Base-by-base conservation (phyloP, 2,113 vertebrate genomes). In the Cebus imitator region DNA sequence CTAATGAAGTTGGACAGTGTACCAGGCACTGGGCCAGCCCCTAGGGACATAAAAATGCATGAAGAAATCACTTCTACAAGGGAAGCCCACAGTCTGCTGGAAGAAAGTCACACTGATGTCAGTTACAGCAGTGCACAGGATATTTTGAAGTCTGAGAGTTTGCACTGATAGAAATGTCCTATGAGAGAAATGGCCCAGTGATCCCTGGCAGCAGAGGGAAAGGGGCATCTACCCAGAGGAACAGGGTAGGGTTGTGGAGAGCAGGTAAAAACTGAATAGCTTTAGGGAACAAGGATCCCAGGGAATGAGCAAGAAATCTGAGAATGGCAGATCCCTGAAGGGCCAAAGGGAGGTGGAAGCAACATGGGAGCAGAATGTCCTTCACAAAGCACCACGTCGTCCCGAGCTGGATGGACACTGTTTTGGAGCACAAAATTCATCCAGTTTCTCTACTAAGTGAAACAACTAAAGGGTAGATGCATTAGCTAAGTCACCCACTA, bases 181-280 rank as follows among this genome's bases (percentile, higher is more conserved):
- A 21, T 23, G 23, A 25, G 18, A 7, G 45, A 75, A 48, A 88
- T 20, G 3, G 48, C 35, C 70, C 40, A 6, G 6, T 5, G 13
- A 6, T 37, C 45, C 8, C 45, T 3, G 30, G 30, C 30, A 82
- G 57, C 23, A 8, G 17, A 35, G 3, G 2, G 9, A 61, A 35
- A 18, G 25, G n/a, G 25, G 7, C 32, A 30, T 21, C 35, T 40
- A 16, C 14, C 27, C 55, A 3, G 17, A 21, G 3, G 35, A 7
- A 17, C 21, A 18, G 0, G 1, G 35, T 8, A 30, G 17, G 6
- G 37, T 21, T 17, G 9, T 30, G 0, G 43, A 45, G 21, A 37
- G 35, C 40, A 75, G n/a, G 68, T 11, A 1, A 90, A 48, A 45
- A 3, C 45, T 43, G n/a, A 10, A 20, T 4, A 76, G 23, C 58